Evolutionary conservation across 2,113 vertebrate species (phyloP).

Genomic region (Neodon shergylaensis): DNA sequence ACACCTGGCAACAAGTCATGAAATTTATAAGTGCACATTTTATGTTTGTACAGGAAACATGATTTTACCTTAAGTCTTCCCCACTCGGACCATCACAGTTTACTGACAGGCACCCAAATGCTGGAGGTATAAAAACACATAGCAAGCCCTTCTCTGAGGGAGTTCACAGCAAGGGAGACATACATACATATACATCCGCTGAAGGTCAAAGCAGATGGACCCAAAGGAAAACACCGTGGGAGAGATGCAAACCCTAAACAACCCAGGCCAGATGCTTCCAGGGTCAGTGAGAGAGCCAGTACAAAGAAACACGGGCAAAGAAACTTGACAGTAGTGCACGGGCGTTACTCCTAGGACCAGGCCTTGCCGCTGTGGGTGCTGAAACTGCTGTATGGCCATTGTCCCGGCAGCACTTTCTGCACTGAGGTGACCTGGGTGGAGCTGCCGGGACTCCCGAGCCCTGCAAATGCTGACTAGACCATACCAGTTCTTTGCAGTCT

Average conservation of each 20-base stretch:
- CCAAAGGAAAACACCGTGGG: neutral
- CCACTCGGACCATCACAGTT: no score
- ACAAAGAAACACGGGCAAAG: neutral
- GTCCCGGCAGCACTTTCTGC: no score
- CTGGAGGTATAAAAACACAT: fast-evolving
- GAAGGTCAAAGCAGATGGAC: no score
- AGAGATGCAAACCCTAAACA: neutral
- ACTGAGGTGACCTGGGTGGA: neutral
- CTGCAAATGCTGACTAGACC: fast-evolving
- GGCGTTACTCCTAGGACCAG: fast-evolving
- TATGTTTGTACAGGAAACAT: fast-evolving
- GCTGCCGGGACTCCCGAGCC: no score
- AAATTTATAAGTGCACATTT: fast-evolving
- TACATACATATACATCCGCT: fast-evolving
- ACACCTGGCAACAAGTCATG: fast-evolving
- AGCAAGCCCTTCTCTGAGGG: neutral
- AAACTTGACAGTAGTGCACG: fast-evolving
- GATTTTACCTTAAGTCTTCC: neutral
- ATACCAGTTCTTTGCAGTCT: no score
- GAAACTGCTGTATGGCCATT: fast-evolving
- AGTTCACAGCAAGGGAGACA: neutral
- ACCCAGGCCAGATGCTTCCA: neutral
- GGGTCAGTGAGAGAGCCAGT: neutral
- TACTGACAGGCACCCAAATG: fast-evolving
- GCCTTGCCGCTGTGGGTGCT: fast-evolving